phyloP scores from a whole-genome alignment of 2,113 vertebrate species.

The Halichoeres trimaculatus region DNA sequence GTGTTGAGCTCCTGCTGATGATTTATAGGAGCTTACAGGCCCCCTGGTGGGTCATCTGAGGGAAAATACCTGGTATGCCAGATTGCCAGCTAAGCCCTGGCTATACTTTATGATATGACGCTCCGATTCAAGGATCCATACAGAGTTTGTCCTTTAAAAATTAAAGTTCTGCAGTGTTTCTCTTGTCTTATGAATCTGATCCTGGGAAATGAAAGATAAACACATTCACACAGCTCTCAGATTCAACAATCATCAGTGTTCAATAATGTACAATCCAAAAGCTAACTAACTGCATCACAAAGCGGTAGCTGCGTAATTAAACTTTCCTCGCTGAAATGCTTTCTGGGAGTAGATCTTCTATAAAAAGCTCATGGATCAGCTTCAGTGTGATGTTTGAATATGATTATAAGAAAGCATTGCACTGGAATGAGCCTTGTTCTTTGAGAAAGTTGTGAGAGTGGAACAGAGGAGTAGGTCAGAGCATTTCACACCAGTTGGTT shows the following conservation, averaged over 20 bases:
- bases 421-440: slow-evolving; percentile 4
- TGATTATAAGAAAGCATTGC: slow-evolving; percentile 19
- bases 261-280: slow-evolving; percentile 47
- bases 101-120: background rate
- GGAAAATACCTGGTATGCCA: no score
- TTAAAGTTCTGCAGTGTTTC: background rate
- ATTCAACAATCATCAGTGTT: slow-evolving; percentile 38
- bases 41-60: no score
- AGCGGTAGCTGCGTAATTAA: slow-evolving; percentile 16
- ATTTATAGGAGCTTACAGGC: no score
- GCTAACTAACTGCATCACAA: slow-evolving; percentile 34
- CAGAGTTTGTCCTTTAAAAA: slow-evolving; percentile 3
- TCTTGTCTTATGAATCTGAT: slow-evolving; percentile 26
- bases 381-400: slow-evolving; percentile 13
- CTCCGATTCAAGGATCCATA: background rate
- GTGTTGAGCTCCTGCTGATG: no score
- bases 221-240: slow-evolving; percentile 17
- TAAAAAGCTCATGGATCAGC: slow-evolving; percentile 14
- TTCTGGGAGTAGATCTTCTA: slow-evolving; percentile 13
- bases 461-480: no score
- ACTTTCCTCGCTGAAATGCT: background rate
- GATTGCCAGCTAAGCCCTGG: no score
- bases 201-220: slow-evolving; percentile 55
- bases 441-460: background rate
- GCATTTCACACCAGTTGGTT: background rate